phyloP scores from a whole-genome alignment of 1,140 invertebrate genomes.

The Patella vulgata region DNA sequence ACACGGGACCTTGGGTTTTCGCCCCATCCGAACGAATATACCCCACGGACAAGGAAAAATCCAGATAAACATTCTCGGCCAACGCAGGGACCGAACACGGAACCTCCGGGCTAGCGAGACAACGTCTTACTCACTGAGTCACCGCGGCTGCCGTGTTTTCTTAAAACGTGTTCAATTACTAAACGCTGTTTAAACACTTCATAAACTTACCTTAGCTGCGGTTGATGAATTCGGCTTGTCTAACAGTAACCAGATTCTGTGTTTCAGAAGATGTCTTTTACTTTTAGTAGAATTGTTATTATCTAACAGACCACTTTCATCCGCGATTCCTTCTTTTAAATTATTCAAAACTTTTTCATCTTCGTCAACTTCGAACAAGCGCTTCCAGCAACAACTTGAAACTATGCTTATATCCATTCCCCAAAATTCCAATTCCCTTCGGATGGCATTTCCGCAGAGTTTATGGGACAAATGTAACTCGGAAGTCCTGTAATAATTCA shows the following conservation, averaged over 20 bases:
- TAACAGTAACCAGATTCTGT: constrained; percentile 25
- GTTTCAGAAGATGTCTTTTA: constrained; percentile 18
- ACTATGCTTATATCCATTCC: constrained; percentile 32
- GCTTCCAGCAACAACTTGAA: constrained; percentile 41
- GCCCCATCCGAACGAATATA: too few species aligned
- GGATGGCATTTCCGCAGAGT: constrained; percentile 79
- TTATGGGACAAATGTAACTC: constrained; percentile 96
- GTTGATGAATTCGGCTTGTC: constrained; percentile 38
- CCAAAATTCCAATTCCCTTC: constrained; percentile 50
- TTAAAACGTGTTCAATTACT: too few species aligned
- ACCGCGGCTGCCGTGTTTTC: too few species aligned
- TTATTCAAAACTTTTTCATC: constrained; percentile 27
- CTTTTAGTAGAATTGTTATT: constrained; percentile 10
- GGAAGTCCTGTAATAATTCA: constrained; percentile 96
- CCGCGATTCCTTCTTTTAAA: constrained; percentile 12
- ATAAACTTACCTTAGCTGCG: constrained; percentile 24
- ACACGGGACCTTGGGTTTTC: too few species aligned
- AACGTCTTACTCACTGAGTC: too few species aligned
- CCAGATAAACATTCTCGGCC: too few species aligned
- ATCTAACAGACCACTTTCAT: constrained; percentile 9
- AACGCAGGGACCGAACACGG: too few species aligned
- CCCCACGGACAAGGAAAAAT: too few species aligned
- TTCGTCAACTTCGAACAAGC: constrained; percentile 31
- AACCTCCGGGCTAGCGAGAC: too few species aligned
- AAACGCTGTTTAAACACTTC: too few species aligned